Conservation (phyloP, 2,797 vertebrate genomes). For the Hirundo rustica region DNA sequence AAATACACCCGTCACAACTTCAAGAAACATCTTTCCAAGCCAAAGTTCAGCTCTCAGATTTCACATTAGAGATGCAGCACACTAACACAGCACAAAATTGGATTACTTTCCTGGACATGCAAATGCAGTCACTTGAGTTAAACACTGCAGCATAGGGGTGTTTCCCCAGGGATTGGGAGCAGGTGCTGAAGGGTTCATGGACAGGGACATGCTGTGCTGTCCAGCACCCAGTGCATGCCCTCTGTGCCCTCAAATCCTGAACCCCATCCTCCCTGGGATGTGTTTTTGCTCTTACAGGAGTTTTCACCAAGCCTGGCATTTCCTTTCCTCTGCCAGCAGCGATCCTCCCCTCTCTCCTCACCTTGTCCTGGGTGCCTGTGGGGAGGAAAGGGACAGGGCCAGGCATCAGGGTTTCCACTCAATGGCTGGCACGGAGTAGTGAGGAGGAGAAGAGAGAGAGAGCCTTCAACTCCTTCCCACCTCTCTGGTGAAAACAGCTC, state of each 20-base stretch:
- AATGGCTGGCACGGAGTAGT: background rate
- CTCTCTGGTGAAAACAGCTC: background rate
- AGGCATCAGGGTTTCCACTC: background rate
- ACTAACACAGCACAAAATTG: background rate
- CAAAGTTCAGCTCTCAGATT: background rate
- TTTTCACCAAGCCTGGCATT: background rate
- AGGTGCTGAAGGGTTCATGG: fast-evolving
- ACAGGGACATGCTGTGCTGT: background rate
- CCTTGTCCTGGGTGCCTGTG: background rate
- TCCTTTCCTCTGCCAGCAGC: background rate
- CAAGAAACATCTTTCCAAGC: background rate
- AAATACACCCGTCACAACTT: background rate
- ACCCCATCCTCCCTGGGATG: background rate
- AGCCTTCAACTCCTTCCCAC: background rate
- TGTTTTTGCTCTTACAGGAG: background rate
- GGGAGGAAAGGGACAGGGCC: background rate
- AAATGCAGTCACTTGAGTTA: background rate
- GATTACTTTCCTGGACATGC: background rate
- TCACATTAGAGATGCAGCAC: background rate
- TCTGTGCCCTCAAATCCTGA: background rate
- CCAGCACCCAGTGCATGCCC: background rate
- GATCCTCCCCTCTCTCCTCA: background rate
- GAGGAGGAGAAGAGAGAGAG: background rate
- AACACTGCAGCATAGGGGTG: background rate
- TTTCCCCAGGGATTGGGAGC: background rate